Base-by-base conservation (phyloP, 2,888 invertebrate species). In the Lagria hirta region DNA sequence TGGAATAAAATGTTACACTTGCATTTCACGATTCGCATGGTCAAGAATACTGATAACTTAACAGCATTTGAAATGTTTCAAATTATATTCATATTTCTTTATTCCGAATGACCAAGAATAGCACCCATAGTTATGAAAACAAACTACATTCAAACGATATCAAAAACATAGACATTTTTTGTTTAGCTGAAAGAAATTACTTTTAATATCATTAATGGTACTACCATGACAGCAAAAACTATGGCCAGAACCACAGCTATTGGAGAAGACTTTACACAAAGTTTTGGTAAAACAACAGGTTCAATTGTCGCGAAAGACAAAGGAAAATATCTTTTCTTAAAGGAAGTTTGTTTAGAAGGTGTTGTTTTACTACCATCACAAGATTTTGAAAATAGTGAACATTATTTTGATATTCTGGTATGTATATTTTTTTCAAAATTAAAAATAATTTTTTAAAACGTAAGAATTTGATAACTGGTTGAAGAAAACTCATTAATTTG, bases 111-210 rank as follows among this genome's bases (percentile, higher is more conserved):
- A n/a, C n/a, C n/a, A n/a, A n/a, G n/a, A n/a, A n/a, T n/a, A n/a
- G n/a, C n/a, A n/a, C n/a, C n/a, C 20, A n/a, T 18, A 18, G 20
- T n/a, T 18, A 18, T n/a, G n/a, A n/a, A n/a, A n/a, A n/a, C n/a
- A n/a, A n/a, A n/a, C n/a, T 18, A 18, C 20, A 18, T 6, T 6
- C 5, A 18, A 18, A 18, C 20, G 20, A 13, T 6, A 16, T n/a
- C 2, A 15, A 1, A 10, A 2, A 7, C 17, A n/a, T 14, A 17
- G 8, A 29, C 8, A 6, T 26, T 26, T 10, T 13, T 27, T 7
- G 2, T 30, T 21, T n/a, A 43, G 43, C 23, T 43, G 18, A 30
- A 16, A 23, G 43, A 43, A 23, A 10, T 29, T 2, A 29, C 35
- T 1, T 23, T 13, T 15, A 43, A 43, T 15, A 29, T 29, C 4